These are phyloP conservation scores for Staurois parvus DNA, from an alignment of 2,797 vertebrate species.

Conservation along the genomic window DNA sequence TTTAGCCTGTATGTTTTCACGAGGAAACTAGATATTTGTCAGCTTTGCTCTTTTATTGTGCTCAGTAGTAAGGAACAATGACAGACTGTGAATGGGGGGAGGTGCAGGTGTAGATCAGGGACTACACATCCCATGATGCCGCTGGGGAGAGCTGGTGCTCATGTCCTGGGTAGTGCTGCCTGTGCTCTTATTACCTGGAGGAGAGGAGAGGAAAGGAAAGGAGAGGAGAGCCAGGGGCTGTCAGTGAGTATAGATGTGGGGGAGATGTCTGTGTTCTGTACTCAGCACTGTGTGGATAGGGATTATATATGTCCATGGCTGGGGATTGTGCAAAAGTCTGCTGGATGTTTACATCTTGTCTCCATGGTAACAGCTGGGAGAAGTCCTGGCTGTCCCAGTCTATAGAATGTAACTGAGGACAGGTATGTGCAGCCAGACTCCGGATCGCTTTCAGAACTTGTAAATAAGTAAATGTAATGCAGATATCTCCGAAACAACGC, in stretches of 20 bases:
- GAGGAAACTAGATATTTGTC: no score
- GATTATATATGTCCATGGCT: background rate
- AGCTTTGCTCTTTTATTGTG: no score
- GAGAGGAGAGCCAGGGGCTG: background rate
- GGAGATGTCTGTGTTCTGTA: background rate
- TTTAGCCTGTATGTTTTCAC: no score
- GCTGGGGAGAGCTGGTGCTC: background rate
- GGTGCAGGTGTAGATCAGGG: background rate
- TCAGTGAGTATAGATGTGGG: background rate
- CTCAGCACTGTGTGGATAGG: background rate
- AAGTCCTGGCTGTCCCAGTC: background rate
- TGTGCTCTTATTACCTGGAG: background rate
- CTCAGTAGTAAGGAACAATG: no score
- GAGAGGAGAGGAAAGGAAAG: background rate
- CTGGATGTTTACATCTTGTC: constrained; percentile 21
- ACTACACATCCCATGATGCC: constrained; percentile 54
- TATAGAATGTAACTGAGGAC: background rate
- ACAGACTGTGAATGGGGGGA: background rate
- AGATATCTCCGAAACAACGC: background rate
- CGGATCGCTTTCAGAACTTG: background rate
- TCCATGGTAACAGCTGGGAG: constrained; percentile 56
- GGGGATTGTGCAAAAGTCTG: accelerated
- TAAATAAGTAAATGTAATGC: background rate
- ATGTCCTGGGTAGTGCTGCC: background rate
- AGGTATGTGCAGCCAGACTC: background rate